Evolutionary conservation across 2,797 vertebrate genomes (phyloP).

Genomic region (Tokudaia muenninki): DNA sequence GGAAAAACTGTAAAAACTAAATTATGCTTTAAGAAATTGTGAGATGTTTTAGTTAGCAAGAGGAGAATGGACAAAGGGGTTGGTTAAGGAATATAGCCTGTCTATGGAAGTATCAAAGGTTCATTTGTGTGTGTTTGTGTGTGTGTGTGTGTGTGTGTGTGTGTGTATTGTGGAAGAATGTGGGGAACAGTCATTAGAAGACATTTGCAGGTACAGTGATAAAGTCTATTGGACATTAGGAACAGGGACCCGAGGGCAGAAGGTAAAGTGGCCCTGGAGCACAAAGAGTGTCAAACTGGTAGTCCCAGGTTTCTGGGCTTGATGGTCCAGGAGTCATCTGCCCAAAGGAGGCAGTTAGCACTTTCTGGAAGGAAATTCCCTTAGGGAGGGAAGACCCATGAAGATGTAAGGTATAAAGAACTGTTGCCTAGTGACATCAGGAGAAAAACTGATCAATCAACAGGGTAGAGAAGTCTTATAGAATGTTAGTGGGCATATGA

Average conservation of each 20-base stretch:
- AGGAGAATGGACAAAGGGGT: not conserved
- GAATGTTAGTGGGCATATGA: not conserved
- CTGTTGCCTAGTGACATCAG: not conserved
- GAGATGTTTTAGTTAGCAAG: slow-evolving; percentile 8
- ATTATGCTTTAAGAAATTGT: not conserved
- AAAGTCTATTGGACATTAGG: not conserved
- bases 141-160: not conserved
- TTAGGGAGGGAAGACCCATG: not conserved
- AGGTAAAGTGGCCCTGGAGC: not conserved
- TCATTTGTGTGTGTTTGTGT: not conserved
- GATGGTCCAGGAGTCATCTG: not conserved
- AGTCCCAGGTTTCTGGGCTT: too few relatives aligned
- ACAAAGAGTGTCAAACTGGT: too few relatives aligned
- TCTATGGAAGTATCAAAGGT: not conserved
- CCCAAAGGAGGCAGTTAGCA: not conserved
- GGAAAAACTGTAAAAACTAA: not conserved
- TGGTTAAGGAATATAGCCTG: not conserved
- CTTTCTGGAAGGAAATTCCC: too few relatives aligned
- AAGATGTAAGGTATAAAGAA: not conserved
- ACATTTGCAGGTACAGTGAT: not conserved
- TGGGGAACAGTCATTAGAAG: not conserved
- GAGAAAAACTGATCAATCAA: not conserved
- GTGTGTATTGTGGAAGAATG: not conserved
- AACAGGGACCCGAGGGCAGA: not conserved
- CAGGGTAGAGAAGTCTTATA: not conserved